A percentile compares a stretch with the other conserved stretches of the same genome.
Evolutionary conservation across 2,797 vertebrate genomes (phyloP).

Genomic region (Nannoperca australis): DNA sequence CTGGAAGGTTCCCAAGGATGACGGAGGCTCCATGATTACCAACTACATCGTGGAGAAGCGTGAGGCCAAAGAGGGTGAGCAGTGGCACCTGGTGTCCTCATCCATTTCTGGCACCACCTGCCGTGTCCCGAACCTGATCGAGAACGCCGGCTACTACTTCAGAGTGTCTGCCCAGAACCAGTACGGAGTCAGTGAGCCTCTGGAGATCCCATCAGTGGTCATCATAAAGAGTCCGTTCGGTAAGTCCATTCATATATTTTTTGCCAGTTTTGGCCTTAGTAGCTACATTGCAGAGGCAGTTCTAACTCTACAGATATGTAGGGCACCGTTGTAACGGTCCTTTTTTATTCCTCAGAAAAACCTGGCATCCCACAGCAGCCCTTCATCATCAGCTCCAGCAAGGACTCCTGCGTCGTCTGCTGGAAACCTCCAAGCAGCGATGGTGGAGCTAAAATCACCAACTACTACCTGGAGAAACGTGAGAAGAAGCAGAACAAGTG

Average conservation of each 20-base stretch:
- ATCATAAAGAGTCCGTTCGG: constrained; percentile 97
- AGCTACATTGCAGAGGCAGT: background rate
- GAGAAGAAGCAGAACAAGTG: constrained; percentile 99
- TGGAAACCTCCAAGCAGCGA: constrained; percentile 97
- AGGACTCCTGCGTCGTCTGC: constrained; percentile 94
- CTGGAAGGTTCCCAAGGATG: constrained; percentile 96
- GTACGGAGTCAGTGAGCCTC: constrained; percentile 94
- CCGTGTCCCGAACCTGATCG: constrained; percentile 93
- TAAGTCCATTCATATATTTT: constrained; percentile 76
- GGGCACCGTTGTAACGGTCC: constrained; percentile 6
- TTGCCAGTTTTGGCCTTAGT: background rate
- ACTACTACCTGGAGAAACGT: constrained; percentile 96
- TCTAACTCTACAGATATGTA: background rate
- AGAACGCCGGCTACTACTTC: constrained; percentile 98
- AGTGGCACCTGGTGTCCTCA: constrained; percentile 97
- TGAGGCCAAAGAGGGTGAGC: constrained; percentile 96
- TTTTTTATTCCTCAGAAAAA: constrained; percentile 88
- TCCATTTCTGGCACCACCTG: constrained; percentile 93
- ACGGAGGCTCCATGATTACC: constrained; percentile 95
- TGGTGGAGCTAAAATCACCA: constrained; percentile 96
- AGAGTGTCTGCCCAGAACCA: constrained; percentile 97
- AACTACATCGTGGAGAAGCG: constrained; percentile 98
- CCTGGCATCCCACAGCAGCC: constrained; percentile 93
- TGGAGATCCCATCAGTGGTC: constrained; percentile 93
- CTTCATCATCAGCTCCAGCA: constrained; percentile 89